Percentiles rank a stretch among this genome's conserved stretches.
These are phyloP conservation scores for Oedothorax gibbosus DNA, from an alignment of 1,140 invertebrate species.

Conservation along the genomic window DNA sequence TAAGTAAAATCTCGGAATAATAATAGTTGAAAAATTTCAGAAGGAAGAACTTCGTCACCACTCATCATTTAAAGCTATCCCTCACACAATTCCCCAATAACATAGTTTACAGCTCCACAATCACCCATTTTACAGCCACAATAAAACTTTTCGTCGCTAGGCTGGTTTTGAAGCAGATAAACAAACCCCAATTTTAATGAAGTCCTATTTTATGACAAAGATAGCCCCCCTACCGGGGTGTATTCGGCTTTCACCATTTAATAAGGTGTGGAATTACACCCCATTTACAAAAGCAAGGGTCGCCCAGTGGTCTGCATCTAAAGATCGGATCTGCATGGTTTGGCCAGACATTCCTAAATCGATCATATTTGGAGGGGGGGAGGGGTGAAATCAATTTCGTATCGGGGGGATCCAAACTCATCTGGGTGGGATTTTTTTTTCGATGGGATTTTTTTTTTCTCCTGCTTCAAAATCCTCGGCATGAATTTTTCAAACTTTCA, in stretches of 20 bases:
- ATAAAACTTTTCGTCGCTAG: too few species aligned
- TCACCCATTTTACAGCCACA: too few species aligned
- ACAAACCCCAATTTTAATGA: too few species aligned
- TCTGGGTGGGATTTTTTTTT: constrained; percentile 49
- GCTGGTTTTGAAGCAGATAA: too few species aligned
- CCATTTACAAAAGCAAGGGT: constrained; percentile 34
- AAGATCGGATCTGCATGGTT: constrained; percentile 48
- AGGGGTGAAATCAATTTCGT: constrained; percentile 46
- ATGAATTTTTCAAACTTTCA: constrained; percentile 45
- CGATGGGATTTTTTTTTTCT: constrained; percentile 40
- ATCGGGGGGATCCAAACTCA: constrained; percentile 27
- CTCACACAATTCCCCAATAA: too few species aligned
- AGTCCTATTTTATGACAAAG: too few species aligned
- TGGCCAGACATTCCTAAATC: constrained; percentile 51
- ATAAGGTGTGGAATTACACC: constrained; percentile 56
- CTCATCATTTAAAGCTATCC: too few species aligned
- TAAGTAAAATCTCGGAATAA: too few species aligned
- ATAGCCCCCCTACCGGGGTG: background rate
- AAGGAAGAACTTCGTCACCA: too few species aligned
- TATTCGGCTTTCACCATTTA: constrained; percentile 45
- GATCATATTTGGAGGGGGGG: constrained; percentile 45
- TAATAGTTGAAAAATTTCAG: too few species aligned
- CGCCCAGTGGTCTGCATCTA: constrained; percentile 37
- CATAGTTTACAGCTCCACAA: too few species aligned
- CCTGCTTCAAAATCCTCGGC: constrained; percentile 14